Percentiles rank a stretch among this genome's conserved stretches.
Evolutionary conservation across 1,140 invertebrate species (phyloP).

Genomic region (Arctopsyche grandis): DNA sequence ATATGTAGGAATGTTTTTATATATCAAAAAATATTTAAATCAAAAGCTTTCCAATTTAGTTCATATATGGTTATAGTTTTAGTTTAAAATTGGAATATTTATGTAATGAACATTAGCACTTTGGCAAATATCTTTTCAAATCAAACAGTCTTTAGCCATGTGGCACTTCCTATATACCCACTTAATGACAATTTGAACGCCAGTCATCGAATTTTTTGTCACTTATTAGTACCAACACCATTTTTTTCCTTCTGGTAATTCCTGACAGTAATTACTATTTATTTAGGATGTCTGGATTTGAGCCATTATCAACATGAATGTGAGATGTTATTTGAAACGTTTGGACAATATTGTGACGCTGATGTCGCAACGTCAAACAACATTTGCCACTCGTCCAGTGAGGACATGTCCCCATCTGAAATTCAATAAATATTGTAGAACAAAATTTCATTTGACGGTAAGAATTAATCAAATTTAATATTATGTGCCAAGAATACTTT

Average conservation of each 20-base stretch:
- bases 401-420: neutral
- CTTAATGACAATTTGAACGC: conserved; percentile 39
- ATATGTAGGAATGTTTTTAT: too few species aligned
- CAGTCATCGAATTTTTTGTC: conserved; percentile 13
- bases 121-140: conserved; percentile 1
- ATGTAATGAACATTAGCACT: too few species aligned
- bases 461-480: neutral
- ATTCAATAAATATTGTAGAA: neutral
- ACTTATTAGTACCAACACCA: neutral
- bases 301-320: conserved; percentile 22
- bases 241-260: neutral
- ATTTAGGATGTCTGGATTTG: conserved; percentile 46
- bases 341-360: neutral
- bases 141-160: conserved; percentile 26
- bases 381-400: neutral
- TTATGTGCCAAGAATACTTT: neutral
- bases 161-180: conserved; percentile 1
- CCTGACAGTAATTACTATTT: conserved; percentile 40
- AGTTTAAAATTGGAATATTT: neutral
- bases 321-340: conserved; percentile 24
- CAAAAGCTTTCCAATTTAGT: too few species aligned
- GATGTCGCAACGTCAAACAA: conserved; percentile 12
- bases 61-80: too few species aligned
- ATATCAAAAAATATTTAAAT: too few species aligned
- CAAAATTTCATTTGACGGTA: conserved; percentile 1